phyloP scores from a whole-genome alignment of 2,797 vertebrate species.

The Benthosema pterotum region DNA sequence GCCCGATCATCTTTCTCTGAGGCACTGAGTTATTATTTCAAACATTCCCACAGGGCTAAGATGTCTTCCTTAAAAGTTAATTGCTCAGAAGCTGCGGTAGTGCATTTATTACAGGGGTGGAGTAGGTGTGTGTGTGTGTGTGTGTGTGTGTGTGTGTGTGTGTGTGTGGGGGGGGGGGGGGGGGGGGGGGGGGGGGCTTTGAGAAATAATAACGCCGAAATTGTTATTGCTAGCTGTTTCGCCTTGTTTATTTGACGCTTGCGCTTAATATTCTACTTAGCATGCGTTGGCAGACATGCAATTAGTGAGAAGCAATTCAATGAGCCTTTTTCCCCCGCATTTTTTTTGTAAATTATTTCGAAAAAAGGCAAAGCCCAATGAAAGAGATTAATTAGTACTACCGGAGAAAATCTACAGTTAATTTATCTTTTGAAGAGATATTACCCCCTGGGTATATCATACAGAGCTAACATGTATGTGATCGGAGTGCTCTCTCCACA shows the following conservation, averaged over 20 bases:
- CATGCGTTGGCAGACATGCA: slow-evolving; percentile 25
- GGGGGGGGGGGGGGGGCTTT: too few relatives aligned
- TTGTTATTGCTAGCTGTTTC: slow-evolving; percentile 6
- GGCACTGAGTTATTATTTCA: not conserved
- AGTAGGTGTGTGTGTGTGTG: slow-evolving; percentile 1
- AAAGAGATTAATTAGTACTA: slow-evolving; percentile 20
- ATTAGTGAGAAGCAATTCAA: slow-evolving; percentile 20
- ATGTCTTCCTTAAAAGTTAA: slow-evolving; percentile 20
- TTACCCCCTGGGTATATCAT: not conserved
- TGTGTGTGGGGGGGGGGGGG: too few relatives aligned
- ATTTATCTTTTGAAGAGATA: not conserved
- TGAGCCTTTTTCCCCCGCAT: slow-evolving; percentile 10
- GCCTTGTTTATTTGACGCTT: slow-evolving; percentile 23
- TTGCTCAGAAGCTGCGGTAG: slow-evolving; percentile 21
- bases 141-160: too few relatives aligned
- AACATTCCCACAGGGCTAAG: slow-evolving; percentile 6
- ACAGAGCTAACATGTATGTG: slow-evolving; percentile 5
- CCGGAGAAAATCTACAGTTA: not conserved
- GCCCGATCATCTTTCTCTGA: not conserved
- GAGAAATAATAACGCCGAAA: slow-evolving; percentile 18
- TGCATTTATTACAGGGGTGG: slow-evolving; percentile 19
- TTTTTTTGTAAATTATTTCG: slow-evolving; percentile 25
- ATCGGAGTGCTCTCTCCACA: not conserved
- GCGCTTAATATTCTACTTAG: slow-evolving; percentile 34
- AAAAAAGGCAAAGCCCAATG: slow-evolving; percentile 23